These are phyloP conservation scores for Dryococelus australis DNA, from an alignment of 2,888 invertebrate species.

Conservation along the genomic window DNA sequence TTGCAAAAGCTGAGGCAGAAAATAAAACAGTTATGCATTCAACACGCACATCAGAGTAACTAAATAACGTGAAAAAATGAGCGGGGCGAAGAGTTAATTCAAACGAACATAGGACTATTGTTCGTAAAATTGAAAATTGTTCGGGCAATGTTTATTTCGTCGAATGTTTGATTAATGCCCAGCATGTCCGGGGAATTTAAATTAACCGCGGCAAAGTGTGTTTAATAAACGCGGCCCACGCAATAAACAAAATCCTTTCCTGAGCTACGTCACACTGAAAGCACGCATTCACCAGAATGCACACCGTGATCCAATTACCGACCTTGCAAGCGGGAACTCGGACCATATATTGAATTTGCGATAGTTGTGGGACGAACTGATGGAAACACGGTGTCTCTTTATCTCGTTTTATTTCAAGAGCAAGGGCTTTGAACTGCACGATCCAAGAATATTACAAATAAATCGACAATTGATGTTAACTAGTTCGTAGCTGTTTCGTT, in stretches of 20 bases:
- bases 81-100: neutral
- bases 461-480: too few relatives aligned
- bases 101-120: neutral
- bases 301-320: constrained; percentile 4
- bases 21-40: neutral
- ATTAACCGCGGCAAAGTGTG: neutral
- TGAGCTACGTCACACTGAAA: neutral
- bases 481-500: too few relatives aligned
- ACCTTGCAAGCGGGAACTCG: neutral
- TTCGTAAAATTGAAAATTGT: constrained; percentile 3
- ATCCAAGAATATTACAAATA: too few relatives aligned
- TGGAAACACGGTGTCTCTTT: neutral
- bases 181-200: neutral
- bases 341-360: neutral
- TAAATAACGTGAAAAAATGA: neutral
- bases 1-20: neutral
- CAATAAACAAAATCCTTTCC: constrained; percentile 16
- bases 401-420: too few relatives aligned
- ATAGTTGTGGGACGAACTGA: neutral
- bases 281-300: neutral
- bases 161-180: neutral
- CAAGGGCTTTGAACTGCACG: too few relatives aligned
- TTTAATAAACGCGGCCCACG: neutral
- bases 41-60: neutral
- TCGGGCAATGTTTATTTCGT: neutral